Base-by-base conservation (phyloP, 2,113 vertebrate genomes). In the Leucoraja erinaceus region DNA sequence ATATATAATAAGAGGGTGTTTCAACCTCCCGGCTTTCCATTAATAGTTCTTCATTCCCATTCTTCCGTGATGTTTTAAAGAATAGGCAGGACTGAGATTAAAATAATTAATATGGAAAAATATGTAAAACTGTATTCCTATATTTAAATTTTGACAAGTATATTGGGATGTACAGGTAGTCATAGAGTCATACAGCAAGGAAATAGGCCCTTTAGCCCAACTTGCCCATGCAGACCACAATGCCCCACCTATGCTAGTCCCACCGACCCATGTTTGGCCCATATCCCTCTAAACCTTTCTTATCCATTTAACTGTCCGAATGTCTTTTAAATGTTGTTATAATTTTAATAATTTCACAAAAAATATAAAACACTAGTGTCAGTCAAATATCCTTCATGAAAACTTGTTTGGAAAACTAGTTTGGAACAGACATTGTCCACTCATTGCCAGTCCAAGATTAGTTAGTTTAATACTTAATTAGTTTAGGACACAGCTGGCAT, bases 61-160 rank as follows among this genome's bases (percentile, higher is more conserved):
- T 84, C 59, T 72, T 14, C 10, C 28, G 16, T 74, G 38, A 54
- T 14, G 22, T 72, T 91, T 54, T 91, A 20, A 72, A 47, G 33
- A 28, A 72, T 6, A 54, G 66, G 20, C 33, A 2, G 22, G 5
- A 8, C 31, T 20, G 5, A 54, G 68, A 74, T 72, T 47, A 28
- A 91, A 91, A 72, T 91, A 68, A 91, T 74, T 91, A 25, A 91
- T 91, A 31, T 72, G 90, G 90, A 74, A 91, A 47, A 72, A 91
- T 91, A 47, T 91, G 90, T 91, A 66, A 91, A 68, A 18, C 70
- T 25, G 22, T 72, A 47, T 22, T 14, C 59, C 90, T 74, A 74
- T 91, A 72, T 74, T 91, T 91, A 91, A 91, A 72, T 38, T 4
- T 72, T 12, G 31, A 72, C 90, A 25, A 54, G 90, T 11, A 25